Evolutionary conservation across 2,113 vertebrate species (phyloP).

Genomic region (Rousettus leschenaultii): DNA sequence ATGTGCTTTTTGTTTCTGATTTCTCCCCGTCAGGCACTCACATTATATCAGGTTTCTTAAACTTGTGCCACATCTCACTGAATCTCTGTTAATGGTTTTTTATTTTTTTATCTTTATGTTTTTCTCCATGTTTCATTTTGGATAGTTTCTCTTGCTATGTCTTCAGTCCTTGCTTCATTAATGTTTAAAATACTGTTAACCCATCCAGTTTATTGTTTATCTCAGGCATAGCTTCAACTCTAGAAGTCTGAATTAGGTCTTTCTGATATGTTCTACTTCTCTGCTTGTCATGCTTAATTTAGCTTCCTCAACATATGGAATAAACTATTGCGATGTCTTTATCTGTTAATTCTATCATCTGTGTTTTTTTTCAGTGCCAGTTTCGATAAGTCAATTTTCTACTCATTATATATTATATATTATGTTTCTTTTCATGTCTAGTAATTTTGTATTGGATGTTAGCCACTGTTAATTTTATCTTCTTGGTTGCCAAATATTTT

Average conservation of each 20-base stretch:
- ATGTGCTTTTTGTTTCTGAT: too few species aligned
- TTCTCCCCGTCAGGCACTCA: too few species aligned
- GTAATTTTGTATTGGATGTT: background rate
- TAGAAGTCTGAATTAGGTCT: background rate
- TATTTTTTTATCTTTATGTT: background rate
- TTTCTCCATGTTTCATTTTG: background rate
- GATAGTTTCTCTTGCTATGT: background rate
- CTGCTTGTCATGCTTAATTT: background rate
- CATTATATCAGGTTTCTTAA: background rate
- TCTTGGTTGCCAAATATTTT: background rate
- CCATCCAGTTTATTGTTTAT: background rate
- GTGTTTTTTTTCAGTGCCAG: background rate
- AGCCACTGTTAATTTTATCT: background rate
- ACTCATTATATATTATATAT: background rate
- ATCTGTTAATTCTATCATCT: background rate
- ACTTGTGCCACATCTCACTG: background rate
- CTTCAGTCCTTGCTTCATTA: background rate
- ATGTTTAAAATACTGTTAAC: background rate
- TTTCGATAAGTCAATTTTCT: background rate
- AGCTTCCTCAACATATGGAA: background rate
- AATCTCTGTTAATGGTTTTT: background rate
- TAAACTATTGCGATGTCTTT: background rate
- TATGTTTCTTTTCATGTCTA: background rate
- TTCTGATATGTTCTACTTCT: background rate
- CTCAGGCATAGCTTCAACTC: background rate